A percentile compares a stretch with the other conserved stretches of the same genome.
Conservation (phyloP, 1,140 invertebrate species). For the Pissodes strobi region DNA sequence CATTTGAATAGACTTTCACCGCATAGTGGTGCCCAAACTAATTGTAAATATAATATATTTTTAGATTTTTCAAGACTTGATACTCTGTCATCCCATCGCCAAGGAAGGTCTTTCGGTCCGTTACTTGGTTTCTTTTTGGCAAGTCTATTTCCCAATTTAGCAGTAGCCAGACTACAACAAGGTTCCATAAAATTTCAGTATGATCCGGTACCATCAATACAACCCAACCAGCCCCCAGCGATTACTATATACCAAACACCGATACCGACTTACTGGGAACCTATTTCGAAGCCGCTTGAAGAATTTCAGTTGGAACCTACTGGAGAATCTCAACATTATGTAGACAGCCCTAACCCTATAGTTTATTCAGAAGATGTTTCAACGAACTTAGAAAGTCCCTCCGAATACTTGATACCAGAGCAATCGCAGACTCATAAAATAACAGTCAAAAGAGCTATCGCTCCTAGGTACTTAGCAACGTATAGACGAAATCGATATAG, state of each 20-base stretch:
- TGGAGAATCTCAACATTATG: background rate
- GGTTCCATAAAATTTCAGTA: constrained; percentile 27
- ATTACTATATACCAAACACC: constrained; percentile 15
- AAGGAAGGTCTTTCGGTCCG: constrained; percentile 16
- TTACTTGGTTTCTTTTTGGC: constrained; percentile 22
- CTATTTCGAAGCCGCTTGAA: background rate
- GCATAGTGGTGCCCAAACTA: no score
- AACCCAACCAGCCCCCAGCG: background rate
- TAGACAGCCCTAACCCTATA: no score
- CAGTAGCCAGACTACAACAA: constrained; percentile 9
- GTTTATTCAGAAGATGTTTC: background rate
- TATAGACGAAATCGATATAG: constrained; percentile 3
- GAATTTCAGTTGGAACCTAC: background rate
- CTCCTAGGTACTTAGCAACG: background rate
- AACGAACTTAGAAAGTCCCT: background rate
- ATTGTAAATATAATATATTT: background rate
- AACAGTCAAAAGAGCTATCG: constrained; percentile 15
- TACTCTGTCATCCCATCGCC: constrained; percentile 7
- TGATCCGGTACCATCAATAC: constrained; percentile 9
- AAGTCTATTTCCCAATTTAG: constrained; percentile 20
- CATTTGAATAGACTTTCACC: no score
- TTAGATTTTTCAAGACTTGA: constrained; percentile 14
- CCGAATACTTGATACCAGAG: constrained; percentile 6
- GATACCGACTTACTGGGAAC: background rate
- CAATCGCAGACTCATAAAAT: constrained; percentile 22